Percentiles rank a stretch among this genome's conserved stretches.
These are phyloP conservation scores for Choristoneura rosaceana DNA, from an alignment of 2,888 invertebrate genomes.

Conservation along the genomic window DNA sequence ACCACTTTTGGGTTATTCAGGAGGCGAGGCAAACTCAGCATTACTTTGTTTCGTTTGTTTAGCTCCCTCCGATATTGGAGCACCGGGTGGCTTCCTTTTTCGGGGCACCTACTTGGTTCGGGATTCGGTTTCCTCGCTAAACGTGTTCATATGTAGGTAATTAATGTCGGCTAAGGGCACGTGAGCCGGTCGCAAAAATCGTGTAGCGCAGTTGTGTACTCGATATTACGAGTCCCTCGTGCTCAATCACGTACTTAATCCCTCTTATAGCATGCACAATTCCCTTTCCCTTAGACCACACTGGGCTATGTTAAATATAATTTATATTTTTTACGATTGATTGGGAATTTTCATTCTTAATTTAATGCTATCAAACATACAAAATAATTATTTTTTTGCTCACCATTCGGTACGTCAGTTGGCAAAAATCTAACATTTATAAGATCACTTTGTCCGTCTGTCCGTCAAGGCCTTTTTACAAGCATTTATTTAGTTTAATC, in stretches of 20 bases:
- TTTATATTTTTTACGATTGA: too few relatives aligned
- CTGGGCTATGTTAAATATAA: too few relatives aligned
- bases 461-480: too few relatives aligned
- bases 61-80: slow-evolving; percentile 21
- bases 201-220: slow-evolving; percentile 33
- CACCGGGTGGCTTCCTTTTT: slow-evolving; percentile 22
- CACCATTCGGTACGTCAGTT: too few relatives aligned
- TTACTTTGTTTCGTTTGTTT: slow-evolving; percentile 29
- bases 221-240: slow-evolving; percentile 45
- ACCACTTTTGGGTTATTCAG: slow-evolving; percentile 8
- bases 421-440: too few relatives aligned
- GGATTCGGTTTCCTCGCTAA: slow-evolving; percentile 20
- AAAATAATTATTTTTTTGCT: too few relatives aligned
- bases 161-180: slow-evolving; percentile 33
- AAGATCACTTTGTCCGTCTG: too few relatives aligned
- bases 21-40: slow-evolving; percentile 4
- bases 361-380: too few relatives aligned
- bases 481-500: too few relatives aligned
- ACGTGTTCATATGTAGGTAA: slow-evolving; percentile 34
- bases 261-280: slow-evolving; percentile 45
- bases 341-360: too few relatives aligned
- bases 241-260: slow-evolving; percentile 55
- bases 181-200: slow-evolving; percentile 39
- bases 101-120: slow-evolving; percentile 10
- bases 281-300: slow-evolving; percentile 52